These are phyloP conservation scores for Lasiommata megera DNA, from an alignment of 2,888 invertebrate species.

Conservation along the genomic window DNA sequence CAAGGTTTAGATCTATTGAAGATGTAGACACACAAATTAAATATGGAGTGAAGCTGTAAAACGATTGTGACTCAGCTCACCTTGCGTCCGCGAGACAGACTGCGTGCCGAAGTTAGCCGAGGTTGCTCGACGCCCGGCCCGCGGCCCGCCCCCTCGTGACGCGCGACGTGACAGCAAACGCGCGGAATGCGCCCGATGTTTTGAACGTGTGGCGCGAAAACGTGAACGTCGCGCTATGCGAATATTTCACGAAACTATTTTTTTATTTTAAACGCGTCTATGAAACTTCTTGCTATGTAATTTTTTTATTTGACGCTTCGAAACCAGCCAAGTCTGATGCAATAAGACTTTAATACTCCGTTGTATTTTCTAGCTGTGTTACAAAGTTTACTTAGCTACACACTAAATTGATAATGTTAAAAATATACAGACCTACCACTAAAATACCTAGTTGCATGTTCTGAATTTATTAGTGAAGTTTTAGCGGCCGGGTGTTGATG, in stretches of 20 bases:
- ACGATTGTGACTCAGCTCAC: slow-evolving; percentile 67
- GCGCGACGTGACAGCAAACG: slow-evolving; percentile 57
- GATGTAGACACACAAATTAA: slow-evolving; percentile 25
- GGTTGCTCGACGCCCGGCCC: slow-evolving; percentile 52
- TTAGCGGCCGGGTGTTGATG: slow-evolving; percentile 9
- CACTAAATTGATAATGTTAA: background rate
- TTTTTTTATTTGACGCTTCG: background rate
- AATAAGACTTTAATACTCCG: background rate
- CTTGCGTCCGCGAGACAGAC: slow-evolving; percentile 47
- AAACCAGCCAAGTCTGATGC: too few species aligned
- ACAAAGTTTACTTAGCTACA: background rate
- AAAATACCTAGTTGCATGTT: background rate
- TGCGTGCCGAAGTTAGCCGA: slow-evolving; percentile 59
- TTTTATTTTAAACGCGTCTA: slow-evolving; percentile 3
- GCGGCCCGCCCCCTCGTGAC: slow-evolving; percentile 56
- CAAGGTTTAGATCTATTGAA: slow-evolving; percentile 29
- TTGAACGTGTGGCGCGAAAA: slow-evolving; percentile 61
- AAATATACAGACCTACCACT: background rate
- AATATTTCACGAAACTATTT: slow-evolving; percentile 42
- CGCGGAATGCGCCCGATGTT: slow-evolving; percentile 59
- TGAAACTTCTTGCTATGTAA: background rate
- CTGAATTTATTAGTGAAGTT: slow-evolving; percentile 2
- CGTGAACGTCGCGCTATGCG: slow-evolving; percentile 36
- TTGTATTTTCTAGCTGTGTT: slow-evolving; percentile 13
- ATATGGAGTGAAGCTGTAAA: slow-evolving; percentile 27